Conservation (phyloP, 2,113 vertebrate species). For the Nothobranchius furzeri region DNA sequence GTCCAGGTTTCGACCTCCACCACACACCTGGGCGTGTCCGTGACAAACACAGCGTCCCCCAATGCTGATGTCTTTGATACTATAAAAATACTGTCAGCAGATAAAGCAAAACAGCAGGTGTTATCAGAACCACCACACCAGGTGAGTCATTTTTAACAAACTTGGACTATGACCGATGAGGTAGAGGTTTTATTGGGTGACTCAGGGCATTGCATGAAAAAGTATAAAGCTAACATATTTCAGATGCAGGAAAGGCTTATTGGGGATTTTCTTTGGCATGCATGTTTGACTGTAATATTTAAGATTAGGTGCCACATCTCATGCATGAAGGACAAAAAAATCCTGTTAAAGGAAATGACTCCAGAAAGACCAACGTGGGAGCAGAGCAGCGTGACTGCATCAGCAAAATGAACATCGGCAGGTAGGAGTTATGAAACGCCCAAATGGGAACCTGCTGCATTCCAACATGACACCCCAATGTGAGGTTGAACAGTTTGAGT, state of each 20-base stretch:
- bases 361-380: slow-evolving; percentile 1
- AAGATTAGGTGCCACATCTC: too few relatives aligned
- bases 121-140: slow-evolving; percentile 12
- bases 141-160: slow-evolving; percentile 25
- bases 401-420: slow-evolving; percentile 36
- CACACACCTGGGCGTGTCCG: slow-evolving; percentile 88
- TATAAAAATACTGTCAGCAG: slow-evolving; percentile 89
- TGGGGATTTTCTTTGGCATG: too few relatives aligned
- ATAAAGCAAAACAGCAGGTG: slow-evolving; percentile 13
- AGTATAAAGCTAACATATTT: not conserved
- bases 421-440: slow-evolving; percentile 20
- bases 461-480: slow-evolving; percentile 38
- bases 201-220: slow-evolving; percentile 19
- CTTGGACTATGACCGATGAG: slow-evolving; percentile 15
- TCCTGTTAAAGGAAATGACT: too few relatives aligned
- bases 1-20: slow-evolving; percentile 53
- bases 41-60: slow-evolving; percentile 92
- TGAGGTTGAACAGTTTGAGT: slow-evolving; percentile 12
- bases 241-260: not conserved
- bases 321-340: too few relatives aligned
- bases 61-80: slow-evolving; percentile 94
- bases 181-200: slow-evolving; percentile 16
- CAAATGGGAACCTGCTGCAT: slow-evolving; percentile 39
- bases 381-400: slow-evolving; percentile 42
- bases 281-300: too few relatives aligned